Conservation (phyloP, 2,113 vertebrate species). For the Athene cunicularia region DNA sequence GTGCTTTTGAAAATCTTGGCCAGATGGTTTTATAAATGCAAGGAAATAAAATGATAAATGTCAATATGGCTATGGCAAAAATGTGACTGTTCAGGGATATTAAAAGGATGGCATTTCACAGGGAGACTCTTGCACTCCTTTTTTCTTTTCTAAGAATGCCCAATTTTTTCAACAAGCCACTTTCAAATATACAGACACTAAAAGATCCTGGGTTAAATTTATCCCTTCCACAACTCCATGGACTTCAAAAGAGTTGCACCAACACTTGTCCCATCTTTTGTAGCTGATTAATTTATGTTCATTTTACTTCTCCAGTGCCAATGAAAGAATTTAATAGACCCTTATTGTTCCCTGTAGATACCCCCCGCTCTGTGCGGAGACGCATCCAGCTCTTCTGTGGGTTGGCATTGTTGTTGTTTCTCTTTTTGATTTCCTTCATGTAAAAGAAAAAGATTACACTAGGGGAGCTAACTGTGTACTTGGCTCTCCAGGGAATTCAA, state of each 20-base stretch:
- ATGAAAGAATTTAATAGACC: conserved; percentile 50
- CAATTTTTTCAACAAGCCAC: background rate
- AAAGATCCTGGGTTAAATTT: conserved; percentile 33
- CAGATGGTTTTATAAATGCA: conserved; percentile 35
- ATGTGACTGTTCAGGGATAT: background rate
- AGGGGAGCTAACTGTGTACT: background rate
- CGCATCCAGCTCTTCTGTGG: conserved; percentile 45
- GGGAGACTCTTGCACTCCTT: background rate
- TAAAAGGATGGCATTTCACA: conserved; percentile 36
- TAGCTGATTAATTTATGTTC: conserved; percentile 56
- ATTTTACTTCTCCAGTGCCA: conserved; percentile 1
- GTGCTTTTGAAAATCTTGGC: background rate
- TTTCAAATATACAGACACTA: conserved; percentile 10
- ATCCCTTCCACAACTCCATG: background rate
- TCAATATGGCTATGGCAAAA: background rate
- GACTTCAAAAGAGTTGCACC: conserved; percentile 35
- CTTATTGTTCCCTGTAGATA: conserved; percentile 46
- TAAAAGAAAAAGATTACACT: conserved; percentile 53
- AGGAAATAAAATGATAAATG: conserved; percentile 24
- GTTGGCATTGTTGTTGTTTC: conserved; percentile 48
- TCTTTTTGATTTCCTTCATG: conserved; percentile 63
- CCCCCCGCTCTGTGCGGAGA: background rate
- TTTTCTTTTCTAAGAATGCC: conserved; percentile 1
- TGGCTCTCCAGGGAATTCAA: conserved; percentile 37
- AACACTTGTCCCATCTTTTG: conserved; percentile 20